phyloP scores from a whole-genome alignment of 1,140 invertebrate genomes.

The Drosophila navojoa region DNA sequence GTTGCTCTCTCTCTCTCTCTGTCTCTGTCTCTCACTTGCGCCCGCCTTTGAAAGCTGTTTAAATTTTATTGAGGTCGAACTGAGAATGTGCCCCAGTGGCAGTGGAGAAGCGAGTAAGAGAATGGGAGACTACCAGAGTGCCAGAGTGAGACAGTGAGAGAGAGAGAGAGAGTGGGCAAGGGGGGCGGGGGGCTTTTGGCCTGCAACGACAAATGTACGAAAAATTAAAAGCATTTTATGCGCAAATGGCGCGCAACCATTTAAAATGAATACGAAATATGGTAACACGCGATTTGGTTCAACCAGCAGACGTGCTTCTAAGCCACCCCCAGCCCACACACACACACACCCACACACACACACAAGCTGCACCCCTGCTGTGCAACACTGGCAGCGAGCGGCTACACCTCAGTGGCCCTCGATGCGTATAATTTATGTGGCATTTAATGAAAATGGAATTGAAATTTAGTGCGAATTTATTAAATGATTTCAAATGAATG shows the following conservation, averaged over 20 bases:
- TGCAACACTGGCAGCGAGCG: constrained; percentile 8
- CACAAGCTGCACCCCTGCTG: background rate
- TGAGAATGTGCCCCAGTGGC: constrained; percentile 74
- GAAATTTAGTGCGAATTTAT: constrained; percentile 82
- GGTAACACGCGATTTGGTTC: constrained; percentile 73
- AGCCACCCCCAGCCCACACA: constrained; percentile 8
- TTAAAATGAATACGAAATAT: constrained; percentile 80
- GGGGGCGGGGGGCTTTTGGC: background rate
- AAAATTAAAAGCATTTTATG: constrained; percentile 82
- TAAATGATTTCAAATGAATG: constrained; percentile 82
- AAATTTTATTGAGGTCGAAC: constrained; percentile 82
- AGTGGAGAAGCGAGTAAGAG: background rate
- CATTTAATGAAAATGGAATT: constrained; percentile 81
- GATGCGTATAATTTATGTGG: constrained; percentile 79
- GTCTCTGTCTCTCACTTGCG: background rate
- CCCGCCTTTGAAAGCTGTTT: constrained; percentile 41
- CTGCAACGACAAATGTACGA: constrained; percentile 64
- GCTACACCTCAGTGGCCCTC: constrained; percentile 38
- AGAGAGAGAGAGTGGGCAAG: constrained; percentile 1
- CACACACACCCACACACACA: background rate
- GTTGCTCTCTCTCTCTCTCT: background rate
- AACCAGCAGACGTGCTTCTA: constrained; percentile 32
- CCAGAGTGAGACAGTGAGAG: too few species aligned
- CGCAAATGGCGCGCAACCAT: constrained; percentile 71
- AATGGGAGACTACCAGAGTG: too few species aligned